These are phyloP conservation scores for Cyaniris semiargus DNA, from an alignment of 2,888 invertebrate genomes.

Conservation along the genomic window DNA sequence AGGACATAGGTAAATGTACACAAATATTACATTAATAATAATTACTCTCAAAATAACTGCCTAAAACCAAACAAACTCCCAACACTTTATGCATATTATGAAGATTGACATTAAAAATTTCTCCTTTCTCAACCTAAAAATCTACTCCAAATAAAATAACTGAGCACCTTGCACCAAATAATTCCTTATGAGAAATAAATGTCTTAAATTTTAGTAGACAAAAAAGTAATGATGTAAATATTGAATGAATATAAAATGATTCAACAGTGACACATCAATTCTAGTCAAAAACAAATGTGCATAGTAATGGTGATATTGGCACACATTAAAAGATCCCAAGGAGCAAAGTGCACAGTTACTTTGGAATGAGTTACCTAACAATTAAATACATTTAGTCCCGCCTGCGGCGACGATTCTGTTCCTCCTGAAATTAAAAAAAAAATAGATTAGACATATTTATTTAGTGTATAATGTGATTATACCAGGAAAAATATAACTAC, in stretches of 20 bases:
- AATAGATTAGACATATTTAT: slow-evolving; percentile 33
- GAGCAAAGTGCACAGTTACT: slow-evolving; percentile 21
- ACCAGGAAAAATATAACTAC: background rate
- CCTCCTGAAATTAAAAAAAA: slow-evolving; percentile 63
- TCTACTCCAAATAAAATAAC: background rate
- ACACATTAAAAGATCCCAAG: background rate
- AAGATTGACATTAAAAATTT: slow-evolving; percentile 19
- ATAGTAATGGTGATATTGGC: background rate
- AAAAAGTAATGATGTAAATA: background rate
- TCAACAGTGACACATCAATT: slow-evolving; percentile 1
- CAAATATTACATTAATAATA: background rate
- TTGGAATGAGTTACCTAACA: slow-evolving; percentile 33
- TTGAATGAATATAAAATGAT: background rate
- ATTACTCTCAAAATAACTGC: slow-evolving; percentile 10
- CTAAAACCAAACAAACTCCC: slow-evolving; percentile 13
- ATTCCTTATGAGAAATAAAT: background rate
- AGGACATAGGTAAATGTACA: slow-evolving; percentile 10
- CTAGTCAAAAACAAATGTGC: background rate
- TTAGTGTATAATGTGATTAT: background rate
- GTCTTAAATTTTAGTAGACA: background rate
- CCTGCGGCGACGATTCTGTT: slow-evolving; percentile 75
- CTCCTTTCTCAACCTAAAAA: background rate
- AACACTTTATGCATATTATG: slow-evolving; percentile 6
- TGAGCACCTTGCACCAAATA: background rate
- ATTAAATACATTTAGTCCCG: slow-evolving; percentile 61